These are phyloP conservation scores for Phenganax subtilis DNA, from an alignment of 92 coral and sea anemone species.

Conservation along the genomic window DNA sequence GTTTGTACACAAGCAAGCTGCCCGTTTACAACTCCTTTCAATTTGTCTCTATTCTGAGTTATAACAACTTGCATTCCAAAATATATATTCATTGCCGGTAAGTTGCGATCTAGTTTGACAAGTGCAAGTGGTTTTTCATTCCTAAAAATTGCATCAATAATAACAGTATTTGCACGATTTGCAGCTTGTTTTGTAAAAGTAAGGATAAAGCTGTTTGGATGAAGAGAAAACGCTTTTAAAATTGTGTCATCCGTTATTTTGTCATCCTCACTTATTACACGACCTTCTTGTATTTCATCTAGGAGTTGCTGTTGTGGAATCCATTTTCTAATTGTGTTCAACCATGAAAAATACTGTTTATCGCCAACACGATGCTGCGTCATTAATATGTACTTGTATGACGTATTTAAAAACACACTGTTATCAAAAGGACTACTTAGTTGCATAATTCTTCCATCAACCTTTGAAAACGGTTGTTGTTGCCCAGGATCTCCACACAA, in stretches of 20 bases:
- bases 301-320: neutral
- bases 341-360: neutral
- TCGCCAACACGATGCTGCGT: constrained; percentile 3
- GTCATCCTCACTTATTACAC: neutral
- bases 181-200: constrained; percentile 14
- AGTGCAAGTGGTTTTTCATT: neutral
- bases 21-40: neutral
- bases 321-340: constrained; percentile 4
- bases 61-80: constrained; percentile 3
- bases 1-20: neutral
- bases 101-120: neutral
- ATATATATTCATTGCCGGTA: neutral
- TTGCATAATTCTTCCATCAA: neutral
- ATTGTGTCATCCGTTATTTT: neutral
- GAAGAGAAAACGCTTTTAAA: neutral
- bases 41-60: constrained; percentile 16
- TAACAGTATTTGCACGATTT: neutral
- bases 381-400: neutral
- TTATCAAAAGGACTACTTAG: neutral
- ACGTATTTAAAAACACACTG: neutral
- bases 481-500: neutral
- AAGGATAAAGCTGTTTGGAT: neutral
- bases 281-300: neutral
- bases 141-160: neutral
- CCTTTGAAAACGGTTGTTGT: constrained; percentile 6